Conservation (phyloP, 2,113 vertebrate species). For the Hiodon tergisus region DNA sequence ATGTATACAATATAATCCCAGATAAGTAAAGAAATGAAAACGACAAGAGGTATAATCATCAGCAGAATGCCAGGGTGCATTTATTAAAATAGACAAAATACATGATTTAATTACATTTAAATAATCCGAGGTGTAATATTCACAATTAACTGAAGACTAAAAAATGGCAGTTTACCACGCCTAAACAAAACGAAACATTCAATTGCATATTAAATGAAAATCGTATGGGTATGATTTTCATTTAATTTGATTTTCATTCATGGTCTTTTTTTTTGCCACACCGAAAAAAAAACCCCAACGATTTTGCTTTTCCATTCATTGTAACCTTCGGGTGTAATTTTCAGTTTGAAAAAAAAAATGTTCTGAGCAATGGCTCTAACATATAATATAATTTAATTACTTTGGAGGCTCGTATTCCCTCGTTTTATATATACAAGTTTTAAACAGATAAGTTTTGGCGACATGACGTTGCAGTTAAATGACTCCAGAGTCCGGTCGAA, state of each 20-base stretch:
- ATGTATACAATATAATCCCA: no score
- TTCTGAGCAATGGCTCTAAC: no score
- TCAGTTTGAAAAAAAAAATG: not conserved
- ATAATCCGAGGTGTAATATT: conserved; percentile 3
- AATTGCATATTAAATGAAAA: conserved; percentile 47
- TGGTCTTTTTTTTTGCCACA: conserved; percentile 1
- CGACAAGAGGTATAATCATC: not conserved
- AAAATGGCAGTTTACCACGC: not conserved
- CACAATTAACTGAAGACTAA: conserved; percentile 9
- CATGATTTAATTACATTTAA: conserved; percentile 15
- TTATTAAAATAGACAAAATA: conserved; percentile 23
- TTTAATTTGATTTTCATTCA: not conserved
- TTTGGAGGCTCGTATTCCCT: not conserved
- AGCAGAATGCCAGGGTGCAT: conserved; percentile 18
- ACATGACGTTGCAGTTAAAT: not conserved
- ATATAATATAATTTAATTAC: not conserved
- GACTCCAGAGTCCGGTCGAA: not conserved
- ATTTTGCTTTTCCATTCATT: not conserved
- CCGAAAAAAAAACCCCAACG: conserved; percentile 9
- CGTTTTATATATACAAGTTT: conserved; percentile 11
- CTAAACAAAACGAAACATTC: conserved; percentile 6
- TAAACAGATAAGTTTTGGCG: conserved; percentile 10
- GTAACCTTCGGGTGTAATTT: not conserved
- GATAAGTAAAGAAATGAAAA: not conserved
- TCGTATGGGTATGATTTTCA: conserved; percentile 44